Evolutionary conservation across 2,888 invertebrate species (phyloP), one percentile per base, ranked within the genome.

Genomic region (Acanthosepion pharaonis): DNA sequence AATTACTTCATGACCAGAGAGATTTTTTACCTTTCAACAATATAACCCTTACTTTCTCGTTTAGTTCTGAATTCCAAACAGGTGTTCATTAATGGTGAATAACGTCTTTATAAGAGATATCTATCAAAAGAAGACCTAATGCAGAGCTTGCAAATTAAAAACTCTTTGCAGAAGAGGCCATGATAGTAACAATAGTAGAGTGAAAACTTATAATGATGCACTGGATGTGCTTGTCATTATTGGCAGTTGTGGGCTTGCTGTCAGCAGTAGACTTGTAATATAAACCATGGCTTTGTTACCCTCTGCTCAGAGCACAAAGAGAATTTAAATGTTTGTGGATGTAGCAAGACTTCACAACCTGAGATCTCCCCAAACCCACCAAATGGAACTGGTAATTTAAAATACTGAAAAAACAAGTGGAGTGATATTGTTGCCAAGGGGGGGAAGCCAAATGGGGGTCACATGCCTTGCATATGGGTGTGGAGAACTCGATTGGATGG

Each of bases 351-450:
- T 78, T 78, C 78, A 78, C n/a, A 33, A 78, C 78, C 78, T 33
- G n/a, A 78, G 78, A 78, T 78, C n/a, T 78, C 78, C n/a, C n/a
- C 78, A n/a, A 78, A 78, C 78, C n/a, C 78, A 78, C n/a, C n/a
- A 78, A 33, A 15, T n/a, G 23, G 11, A 78, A 78, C n/a, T 78
- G n/a, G 78, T 78, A 15, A n/a, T n/a, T 78, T n/a, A 78, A 78
- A 78, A 11, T 8, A 28, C 6, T 28, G 4, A 8, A 25, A 28
- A 64, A n/a, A 15, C n/a, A 78, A 78, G n/a, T 28, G 28, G 8
- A 28, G 20, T 59, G 23, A 78, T 78, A n/a, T 15, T 78, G 78
- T 64, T 64, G 15, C n/a, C n/a, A 33, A 11, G 78, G 33, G n/a
- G 42, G 42, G 42, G 42, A 2, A 42, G n/a, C 78, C 78, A 78